Evolutionary conservation across 2,113 vertebrate species (phyloP), one percentile per base, ranked within the genome.

Genomic region (Tachuris rubrigastra): DNA sequence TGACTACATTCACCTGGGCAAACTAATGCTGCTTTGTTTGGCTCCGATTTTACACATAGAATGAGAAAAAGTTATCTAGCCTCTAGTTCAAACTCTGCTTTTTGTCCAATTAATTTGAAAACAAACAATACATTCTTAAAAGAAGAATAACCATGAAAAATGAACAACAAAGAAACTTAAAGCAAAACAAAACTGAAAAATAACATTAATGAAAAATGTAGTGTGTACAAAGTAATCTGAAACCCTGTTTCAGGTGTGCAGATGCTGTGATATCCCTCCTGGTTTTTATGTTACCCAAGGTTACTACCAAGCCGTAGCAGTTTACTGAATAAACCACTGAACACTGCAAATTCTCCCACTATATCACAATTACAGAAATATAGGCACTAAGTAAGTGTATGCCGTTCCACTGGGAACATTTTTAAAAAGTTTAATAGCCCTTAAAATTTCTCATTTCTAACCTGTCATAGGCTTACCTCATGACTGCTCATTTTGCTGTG

Each of bases 371-470:
- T 95, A 89, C 53, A 69, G 89, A 91, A 91, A 62, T 42, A 73
- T 91, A 93, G 42, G 71, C 8, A 33, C 59, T 83, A 65, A 41
- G 31, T 84, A 60, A 90, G 79, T 96, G 95, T 96, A 93, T 90
- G 71, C 71, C 35, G 56, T 60, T 92, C 83, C 52, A 52, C 67
- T 73, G 77, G 91, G 93, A 93, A 72, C 74, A 62, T 94, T 96
- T 94, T 63, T 42, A 95, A 92, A 85, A 95, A 73, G 67, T 74
- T 95, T 90, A 97, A 95, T 82, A 97, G 83, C 21, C 85, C 85
- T 95, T 95, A 95, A 95, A 90, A 92, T 94, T 85, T 96, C 91
- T 97, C 65, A 79, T 97, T 97, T 95, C 83, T 89, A 95, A 93
- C 71, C 60, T 96, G 77, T 76, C 85, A 93, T 59, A 37, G 71